Base-by-base conservation (phyloP, 2,888 invertebrate species). In the Scaptomyza parva region DNA sequence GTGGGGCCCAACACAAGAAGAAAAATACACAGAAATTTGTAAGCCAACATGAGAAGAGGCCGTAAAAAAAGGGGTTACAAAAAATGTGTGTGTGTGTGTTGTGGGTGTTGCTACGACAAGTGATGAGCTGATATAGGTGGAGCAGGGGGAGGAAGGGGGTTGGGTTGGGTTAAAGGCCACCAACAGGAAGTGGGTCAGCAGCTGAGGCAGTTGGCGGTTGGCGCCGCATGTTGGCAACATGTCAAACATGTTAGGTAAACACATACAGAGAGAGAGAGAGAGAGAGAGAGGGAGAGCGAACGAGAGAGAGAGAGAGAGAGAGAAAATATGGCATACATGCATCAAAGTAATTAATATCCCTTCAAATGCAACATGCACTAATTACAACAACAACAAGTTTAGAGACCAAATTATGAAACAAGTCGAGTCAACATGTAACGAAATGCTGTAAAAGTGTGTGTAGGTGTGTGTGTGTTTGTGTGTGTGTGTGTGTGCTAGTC, bases 311-410 rank as follows among this genome's bases (percentile, higher is more conserved):
- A n/a, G n/a, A n/a, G n/a, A 28, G 41, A 50, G 47, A 28, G 9
- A 43, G 17, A 45, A 35, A 22, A 40, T n/a, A n/a, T 57, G 24
- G 45, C 26, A 58, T 50, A 62, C 70, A 60, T 76, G 67, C 85
- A 86, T 86, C 81, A 81, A 84, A 83, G 84, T 83, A 83, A 83
- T 83, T 84, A 83, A 83, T 83, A 83, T 86, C 73, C 87, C 78
- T 84, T 84, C 85, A 81, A 84, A 84, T 86, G 85, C 68, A 65
- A 81, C 87, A 83, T 83, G 81, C 81, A 80, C 82, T 84, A 83
- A 83, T 83, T 83, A 83, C 86, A 78, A 72, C 76, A 75, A 75
- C 75, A 77, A 62, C 51, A 61, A 61, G 41, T 50, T 61, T n/a
- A n/a, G 45, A 44, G 59, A 57, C 45, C 18, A 47, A 68, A 66